Percentiles rank a stretch among this genome's conserved stretches.
phyloP scores from a whole-genome alignment of 2,113 vertebrate genomes.

The Falco punctatus region DNA sequence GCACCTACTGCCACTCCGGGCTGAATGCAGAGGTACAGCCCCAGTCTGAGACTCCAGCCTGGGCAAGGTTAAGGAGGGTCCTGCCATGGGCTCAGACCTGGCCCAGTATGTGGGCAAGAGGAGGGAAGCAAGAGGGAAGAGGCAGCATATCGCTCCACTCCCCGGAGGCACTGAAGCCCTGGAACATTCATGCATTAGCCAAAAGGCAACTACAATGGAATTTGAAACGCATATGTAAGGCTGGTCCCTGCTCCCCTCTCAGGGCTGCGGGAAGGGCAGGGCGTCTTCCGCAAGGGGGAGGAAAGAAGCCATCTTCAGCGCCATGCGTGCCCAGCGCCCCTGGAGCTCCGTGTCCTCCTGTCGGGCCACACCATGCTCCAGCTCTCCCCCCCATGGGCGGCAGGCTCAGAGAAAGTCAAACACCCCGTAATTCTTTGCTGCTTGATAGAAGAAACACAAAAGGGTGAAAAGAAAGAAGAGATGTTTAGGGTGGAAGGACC shows the following conservation, averaged over 20 bases:
- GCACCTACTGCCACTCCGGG: accelerated
- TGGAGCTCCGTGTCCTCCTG: slow-evolving; percentile 65
- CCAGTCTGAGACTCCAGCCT: accelerated
- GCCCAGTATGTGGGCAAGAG: neutral
- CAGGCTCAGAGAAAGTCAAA: slow-evolving; percentile 87
- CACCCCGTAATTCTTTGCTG: slow-evolving; percentile 88
- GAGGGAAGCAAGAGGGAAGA: neutral
- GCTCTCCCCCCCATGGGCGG: slow-evolving; percentile 70
- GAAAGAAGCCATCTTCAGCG: slow-evolving; percentile 70
- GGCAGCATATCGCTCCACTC: neutral
- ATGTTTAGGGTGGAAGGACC: slow-evolving; percentile 71
- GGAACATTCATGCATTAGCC: slow-evolving; percentile 46
- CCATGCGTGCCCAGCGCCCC: slow-evolving; percentile 41
- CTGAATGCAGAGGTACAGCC: neutral
- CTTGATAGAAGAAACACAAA: slow-evolving; percentile 79
- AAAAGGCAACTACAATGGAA: neutral
- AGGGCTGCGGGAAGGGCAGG: slow-evolving; percentile 33
- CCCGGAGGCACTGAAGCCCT: slow-evolving; percentile 61
- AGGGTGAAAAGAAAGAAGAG: slow-evolving; percentile 79
- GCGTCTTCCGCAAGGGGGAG: slow-evolving; percentile 45
- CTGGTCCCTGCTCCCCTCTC: slow-evolving; percentile 52
- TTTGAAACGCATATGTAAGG: slow-evolving; percentile 21
- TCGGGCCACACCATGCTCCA: slow-evolving; percentile 49
- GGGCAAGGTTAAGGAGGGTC: neutral
- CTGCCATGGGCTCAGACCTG: neutral